Base-by-base conservation (phyloP, 2,888 invertebrate genomes). In the Tryphoninae sp. region DNA sequence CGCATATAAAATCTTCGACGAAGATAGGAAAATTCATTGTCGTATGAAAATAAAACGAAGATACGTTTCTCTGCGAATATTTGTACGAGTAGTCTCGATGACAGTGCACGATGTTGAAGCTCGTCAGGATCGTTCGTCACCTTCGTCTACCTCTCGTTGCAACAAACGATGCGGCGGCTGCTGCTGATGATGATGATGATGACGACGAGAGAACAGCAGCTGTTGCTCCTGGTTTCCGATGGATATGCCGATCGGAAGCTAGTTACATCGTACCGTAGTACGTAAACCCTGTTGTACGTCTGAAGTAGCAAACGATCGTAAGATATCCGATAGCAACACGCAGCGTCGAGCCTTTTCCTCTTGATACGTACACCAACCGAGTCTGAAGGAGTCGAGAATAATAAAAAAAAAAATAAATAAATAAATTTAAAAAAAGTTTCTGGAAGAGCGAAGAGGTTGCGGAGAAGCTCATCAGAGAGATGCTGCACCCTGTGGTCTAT, bases 251-350 rank as follows among this genome's bases (percentile, higher is more conserved):
- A 82, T 82, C 82, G 79, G 79, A 82, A 79, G 82, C 82, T 77
- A 69, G 64, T 73, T 79, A 73, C 59, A 73, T 8, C 9, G 11
- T 45, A 19, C 55, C 16, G 22, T 55, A 19, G 45, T 19, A 55
- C n/a, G 55, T 8, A 19, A 22, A 51, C 49, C 68, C 55, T 42
- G 59, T 42, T 33, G 73, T 73, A 72, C 65, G 75, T 59, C 78
- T 76, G 67, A 40, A 77, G 74, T 59, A 73, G 69, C 80, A 26
- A 64, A 74, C 69, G 69, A 74, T 74, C 67, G 51, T 16, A 55
- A 79, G 73, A 78, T 78, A 80, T 79, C 77, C 74, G 83, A 84
- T 79, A 78, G 79, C 77, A 74, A 77, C 68, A 84, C 69, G 69
- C 78, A 68, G 74, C 40, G 73, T 76, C 65, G 58, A 74, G 77